Evolutionary conservation across 2,888 invertebrate genomes (phyloP).

Genomic region (Tetanocera ferruginea): DNA sequence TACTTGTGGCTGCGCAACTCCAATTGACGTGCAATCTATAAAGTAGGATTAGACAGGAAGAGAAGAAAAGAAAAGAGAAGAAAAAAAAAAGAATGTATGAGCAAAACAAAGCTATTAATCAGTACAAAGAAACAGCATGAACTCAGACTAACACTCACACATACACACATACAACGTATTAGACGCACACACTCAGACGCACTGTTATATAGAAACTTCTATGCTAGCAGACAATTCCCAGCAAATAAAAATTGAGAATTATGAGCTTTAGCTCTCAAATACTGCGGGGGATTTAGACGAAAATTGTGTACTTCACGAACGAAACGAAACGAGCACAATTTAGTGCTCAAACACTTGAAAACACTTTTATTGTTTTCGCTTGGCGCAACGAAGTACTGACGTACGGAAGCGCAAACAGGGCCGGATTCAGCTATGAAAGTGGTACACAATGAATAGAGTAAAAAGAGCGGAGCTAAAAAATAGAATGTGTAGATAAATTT

Average conservation of each 20-base stretch:
- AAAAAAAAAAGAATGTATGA: slow-evolving; percentile 26
- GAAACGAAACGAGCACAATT: slow-evolving; percentile 8
- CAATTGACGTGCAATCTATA: slow-evolving; percentile 34
- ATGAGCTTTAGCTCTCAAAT: slow-evolving; percentile 54
- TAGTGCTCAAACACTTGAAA: slow-evolving; percentile 22
- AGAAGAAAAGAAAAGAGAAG: neutral
- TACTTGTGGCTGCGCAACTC: slow-evolving; percentile 7
- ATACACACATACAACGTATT: neutral
- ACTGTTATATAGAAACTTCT: slow-evolving; percentile 2
- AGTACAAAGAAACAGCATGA: slow-evolving; percentile 53
- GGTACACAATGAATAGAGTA: neutral
- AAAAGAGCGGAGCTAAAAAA: too few relatives aligned
- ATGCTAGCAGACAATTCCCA: neutral
- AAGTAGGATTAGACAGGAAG: slow-evolving; percentile 29
- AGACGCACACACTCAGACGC: slow-evolving; percentile 15
- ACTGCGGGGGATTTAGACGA: slow-evolving; percentile 2
- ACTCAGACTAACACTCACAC: slow-evolving; percentile 44
- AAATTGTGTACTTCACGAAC: slow-evolving; percentile 9
- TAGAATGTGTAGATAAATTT: too few relatives aligned
- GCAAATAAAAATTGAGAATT: slow-evolving; percentile 62
- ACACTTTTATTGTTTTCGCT: slow-evolving; percentile 27
- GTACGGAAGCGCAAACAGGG: too few relatives aligned
- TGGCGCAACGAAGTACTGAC: neutral
- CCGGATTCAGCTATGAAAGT: neutral
- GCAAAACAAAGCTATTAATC: slow-evolving; percentile 56